phyloP scores from a whole-genome alignment of 1,140 invertebrate species.

The Thaumetopoea pityocampa region DNA sequence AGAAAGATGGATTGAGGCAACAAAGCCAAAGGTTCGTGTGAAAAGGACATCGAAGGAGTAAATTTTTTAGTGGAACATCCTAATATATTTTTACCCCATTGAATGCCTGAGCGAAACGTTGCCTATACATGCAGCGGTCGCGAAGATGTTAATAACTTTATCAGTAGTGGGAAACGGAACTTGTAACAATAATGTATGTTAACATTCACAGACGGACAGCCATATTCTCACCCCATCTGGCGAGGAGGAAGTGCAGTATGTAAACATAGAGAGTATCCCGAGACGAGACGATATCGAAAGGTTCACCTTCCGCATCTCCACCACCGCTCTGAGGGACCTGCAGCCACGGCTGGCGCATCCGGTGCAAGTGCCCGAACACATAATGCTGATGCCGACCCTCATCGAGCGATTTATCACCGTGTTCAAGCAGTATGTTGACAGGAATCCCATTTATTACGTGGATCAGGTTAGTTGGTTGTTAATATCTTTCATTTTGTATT shows the following conservation, averaged over 20 bases:
- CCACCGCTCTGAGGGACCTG: constrained; percentile 86
- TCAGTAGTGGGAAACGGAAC: too few relatives aligned
- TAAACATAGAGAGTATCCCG: constrained; percentile 88
- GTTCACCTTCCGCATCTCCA: constrained; percentile 85
- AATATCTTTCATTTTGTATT: too few relatives aligned
- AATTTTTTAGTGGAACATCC: too few relatives aligned
- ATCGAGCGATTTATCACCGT: constrained; percentile 90
- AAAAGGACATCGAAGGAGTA: too few relatives aligned
- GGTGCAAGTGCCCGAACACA: constrained; percentile 85
- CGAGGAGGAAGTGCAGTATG: constrained; percentile 83
- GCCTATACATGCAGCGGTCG: too few relatives aligned
- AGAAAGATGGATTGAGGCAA: too few relatives aligned
- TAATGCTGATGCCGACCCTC: constrained; percentile 87
- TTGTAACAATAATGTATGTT: too few relatives aligned
- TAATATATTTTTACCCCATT: too few relatives aligned
- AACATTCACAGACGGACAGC: constrained; percentile 80
- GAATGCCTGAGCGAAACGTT: too few relatives aligned
- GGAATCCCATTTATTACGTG: constrained; percentile 83
- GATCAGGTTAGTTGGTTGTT: constrained; percentile 77
- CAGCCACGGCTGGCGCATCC: constrained; percentile 85
- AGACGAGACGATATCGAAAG: constrained; percentile 72
- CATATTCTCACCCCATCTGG: constrained; percentile 80
- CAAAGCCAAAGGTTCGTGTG: too few relatives aligned
- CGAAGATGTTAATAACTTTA: too few relatives aligned
- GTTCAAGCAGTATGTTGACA: constrained; percentile 85